Percentiles rank a stretch among this genome's conserved stretches.
Conservation (phyloP, 2,888 invertebrate genomes). For the Drosophila demipolita region DNA sequence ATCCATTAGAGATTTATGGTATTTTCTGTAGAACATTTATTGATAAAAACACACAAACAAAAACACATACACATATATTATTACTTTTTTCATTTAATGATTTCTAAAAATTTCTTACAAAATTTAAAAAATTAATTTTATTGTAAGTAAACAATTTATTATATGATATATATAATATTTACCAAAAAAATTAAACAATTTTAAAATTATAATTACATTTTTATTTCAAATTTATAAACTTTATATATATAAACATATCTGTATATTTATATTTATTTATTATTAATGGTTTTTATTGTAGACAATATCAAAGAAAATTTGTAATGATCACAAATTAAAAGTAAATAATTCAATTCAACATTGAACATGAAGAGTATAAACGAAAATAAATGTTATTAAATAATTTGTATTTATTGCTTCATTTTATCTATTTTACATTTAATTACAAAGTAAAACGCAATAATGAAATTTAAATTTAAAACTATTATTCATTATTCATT, state of each 20-base stretch:
- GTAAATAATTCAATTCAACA: not conserved
- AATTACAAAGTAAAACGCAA: not conserved
- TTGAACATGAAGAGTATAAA: not conserved
- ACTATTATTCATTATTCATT: too few species aligned
- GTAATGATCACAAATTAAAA: not conserved
- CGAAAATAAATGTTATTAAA: not conserved
- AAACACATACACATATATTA: not conserved
- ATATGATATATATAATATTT: not conserved
- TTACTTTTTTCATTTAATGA: not conserved
- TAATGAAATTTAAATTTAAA: not conserved
- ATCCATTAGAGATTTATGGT: not conserved
- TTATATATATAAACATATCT: not conserved
- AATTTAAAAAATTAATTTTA: too few species aligned
- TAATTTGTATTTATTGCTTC: not conserved
- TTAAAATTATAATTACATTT: too few species aligned
- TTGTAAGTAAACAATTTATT: too few species aligned
- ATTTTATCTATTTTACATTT: not conserved
- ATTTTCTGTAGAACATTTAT: not conserved
- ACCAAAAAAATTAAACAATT: not conserved
- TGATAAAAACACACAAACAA: not conserved
- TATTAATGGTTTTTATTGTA: not conserved
- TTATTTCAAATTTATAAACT: too few species aligned
- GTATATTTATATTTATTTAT: not conserved
- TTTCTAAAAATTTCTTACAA: too few species aligned
- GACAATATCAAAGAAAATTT: not conserved